These are phyloP conservation scores for Petaurus breviceps DNA, from an alignment of 2,113 vertebrate species.

Conservation along the genomic window DNA sequence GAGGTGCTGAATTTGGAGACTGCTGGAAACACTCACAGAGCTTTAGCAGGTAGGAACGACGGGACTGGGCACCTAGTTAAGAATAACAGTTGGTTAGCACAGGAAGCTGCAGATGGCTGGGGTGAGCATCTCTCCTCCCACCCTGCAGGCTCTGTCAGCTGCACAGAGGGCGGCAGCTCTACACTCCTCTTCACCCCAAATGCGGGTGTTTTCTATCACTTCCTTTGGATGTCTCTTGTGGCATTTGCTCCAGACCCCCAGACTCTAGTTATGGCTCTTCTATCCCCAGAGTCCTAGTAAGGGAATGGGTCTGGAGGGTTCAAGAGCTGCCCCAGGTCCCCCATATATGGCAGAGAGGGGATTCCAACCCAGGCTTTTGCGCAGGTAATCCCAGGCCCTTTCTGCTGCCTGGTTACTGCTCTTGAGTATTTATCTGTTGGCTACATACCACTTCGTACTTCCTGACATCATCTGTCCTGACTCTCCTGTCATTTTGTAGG, in stretches of 20 bases:
- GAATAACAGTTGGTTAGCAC: not conserved
- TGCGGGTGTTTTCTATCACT: not conserved
- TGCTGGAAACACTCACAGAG: not conserved
- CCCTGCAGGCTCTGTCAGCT: not conserved
- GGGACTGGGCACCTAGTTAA: not conserved
- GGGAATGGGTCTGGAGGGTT: not conserved
- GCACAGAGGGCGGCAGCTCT: too few species aligned
- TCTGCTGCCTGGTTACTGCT: not conserved
- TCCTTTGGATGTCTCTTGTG: not conserved
- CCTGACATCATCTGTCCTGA: not conserved
- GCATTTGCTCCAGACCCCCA: not conserved
- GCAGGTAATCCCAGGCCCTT: not conserved
- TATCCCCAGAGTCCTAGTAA: not conserved
- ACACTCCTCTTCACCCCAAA: not conserved
- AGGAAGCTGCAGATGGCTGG: not conserved
- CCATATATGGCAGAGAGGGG: not conserved
- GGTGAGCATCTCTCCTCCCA: not conserved
- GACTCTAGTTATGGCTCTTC: not conserved
- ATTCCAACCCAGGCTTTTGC: not conserved
- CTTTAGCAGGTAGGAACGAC: not conserved
- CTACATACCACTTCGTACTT: not conserved
- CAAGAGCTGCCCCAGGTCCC: too few species aligned
- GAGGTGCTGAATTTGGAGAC: not conserved
- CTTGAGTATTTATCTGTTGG: not conserved
- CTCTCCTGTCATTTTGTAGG: not conserved